A percentile compares a stretch with the other conserved stretches of the same genome.
Conservation (phyloP, 2,888 invertebrate species). For the Allacma fusca region DNA sequence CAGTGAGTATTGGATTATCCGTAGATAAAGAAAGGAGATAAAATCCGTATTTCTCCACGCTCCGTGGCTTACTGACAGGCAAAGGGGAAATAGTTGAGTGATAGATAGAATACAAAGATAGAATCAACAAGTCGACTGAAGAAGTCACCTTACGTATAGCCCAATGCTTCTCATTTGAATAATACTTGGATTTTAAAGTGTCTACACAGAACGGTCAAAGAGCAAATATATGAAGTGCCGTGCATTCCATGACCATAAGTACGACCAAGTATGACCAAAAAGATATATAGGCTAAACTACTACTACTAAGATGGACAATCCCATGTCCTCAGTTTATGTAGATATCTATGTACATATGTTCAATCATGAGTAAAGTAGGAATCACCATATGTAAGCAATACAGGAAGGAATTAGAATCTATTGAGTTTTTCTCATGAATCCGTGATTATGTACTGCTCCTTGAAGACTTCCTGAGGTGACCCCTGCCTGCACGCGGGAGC, state of each 20-base stretch:
- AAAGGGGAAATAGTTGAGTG: constrained; percentile 21
- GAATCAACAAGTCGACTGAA: constrained; percentile 43
- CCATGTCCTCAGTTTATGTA: too few species aligned
- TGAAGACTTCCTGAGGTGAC: constrained; percentile 44
- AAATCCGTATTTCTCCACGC: too few species aligned
- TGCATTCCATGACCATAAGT: too few species aligned
- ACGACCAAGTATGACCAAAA: too few species aligned
- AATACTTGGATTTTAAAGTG: background rate
- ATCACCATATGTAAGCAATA: background rate
- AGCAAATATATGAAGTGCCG: too few species aligned
- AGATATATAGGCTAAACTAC: too few species aligned
- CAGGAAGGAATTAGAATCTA: background rate
- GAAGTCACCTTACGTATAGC: constrained; percentile 5
- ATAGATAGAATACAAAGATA: constrained; percentile 37
- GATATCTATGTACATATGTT: too few species aligned
- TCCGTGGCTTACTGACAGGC: constrained; percentile 11
- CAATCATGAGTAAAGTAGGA: too few species aligned
- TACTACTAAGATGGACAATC: too few species aligned
- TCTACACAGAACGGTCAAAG: background rate
- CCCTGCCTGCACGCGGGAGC: constrained; percentile 50
- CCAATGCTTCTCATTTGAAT: background rate
- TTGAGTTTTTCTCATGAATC: constrained; percentile 2
- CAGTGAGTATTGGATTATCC: too few species aligned
- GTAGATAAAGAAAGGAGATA: too few species aligned
- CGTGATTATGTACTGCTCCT: background rate